Conservation (phyloP, 2,888 invertebrate genomes). For the Dryomyza anilis region DNA sequence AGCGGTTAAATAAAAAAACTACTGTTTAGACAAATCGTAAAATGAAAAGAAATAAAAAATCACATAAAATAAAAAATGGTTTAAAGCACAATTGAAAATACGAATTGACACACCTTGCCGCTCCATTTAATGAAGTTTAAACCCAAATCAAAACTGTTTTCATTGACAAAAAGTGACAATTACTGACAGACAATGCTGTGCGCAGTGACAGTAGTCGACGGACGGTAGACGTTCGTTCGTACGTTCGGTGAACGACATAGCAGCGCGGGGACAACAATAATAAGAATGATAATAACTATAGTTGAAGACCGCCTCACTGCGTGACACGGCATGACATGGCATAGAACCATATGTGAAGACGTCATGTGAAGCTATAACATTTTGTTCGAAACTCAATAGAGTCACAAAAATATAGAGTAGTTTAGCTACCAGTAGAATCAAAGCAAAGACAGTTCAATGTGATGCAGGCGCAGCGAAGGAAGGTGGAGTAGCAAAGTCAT, state of each 20-base stretch:
- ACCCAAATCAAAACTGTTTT: slow-evolving; percentile 10
- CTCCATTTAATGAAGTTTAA: slow-evolving; percentile 10
- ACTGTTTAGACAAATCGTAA: no score
- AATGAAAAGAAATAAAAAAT: no score
- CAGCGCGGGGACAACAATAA: not conserved
- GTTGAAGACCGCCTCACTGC: slow-evolving; percentile 24
- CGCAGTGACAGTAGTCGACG: slow-evolving; percentile 31
- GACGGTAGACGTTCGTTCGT: slow-evolving; percentile 1
- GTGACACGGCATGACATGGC: no score
- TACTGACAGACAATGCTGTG: slow-evolving; percentile 43
- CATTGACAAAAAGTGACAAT: slow-evolving; percentile 54
- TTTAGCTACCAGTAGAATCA: not conserved
- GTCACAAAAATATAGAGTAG: not conserved
- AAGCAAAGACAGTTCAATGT: not conserved
- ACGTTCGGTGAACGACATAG: slow-evolving; percentile 5
- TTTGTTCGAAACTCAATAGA: slow-evolving; percentile 26
- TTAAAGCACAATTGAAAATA: no score
- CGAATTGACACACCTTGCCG: slow-evolving; percentile 11
- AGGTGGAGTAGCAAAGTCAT: slow-evolving; percentile 2
- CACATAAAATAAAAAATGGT: no score
- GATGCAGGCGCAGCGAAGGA: not conserved
- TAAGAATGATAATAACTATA: slow-evolving; percentile 5
- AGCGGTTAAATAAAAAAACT: no score
- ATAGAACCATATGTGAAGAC: slow-evolving; percentile 19
- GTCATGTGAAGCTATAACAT: slow-evolving; percentile 29